Conservation (phyloP, 2,888 invertebrate species). For the Panorpa germanica region DNA sequence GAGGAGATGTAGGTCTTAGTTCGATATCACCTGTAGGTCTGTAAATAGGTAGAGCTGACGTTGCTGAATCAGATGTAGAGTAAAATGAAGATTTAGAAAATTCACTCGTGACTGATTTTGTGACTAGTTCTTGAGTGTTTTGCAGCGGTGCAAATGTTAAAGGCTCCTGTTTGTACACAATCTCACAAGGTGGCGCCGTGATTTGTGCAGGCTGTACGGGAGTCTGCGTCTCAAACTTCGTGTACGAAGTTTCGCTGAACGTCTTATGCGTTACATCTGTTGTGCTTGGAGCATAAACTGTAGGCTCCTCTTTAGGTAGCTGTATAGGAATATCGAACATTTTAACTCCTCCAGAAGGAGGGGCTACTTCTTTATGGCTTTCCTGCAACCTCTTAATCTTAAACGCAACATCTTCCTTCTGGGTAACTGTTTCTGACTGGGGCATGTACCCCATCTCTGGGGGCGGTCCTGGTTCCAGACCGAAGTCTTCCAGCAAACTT, state of each 20-base stretch:
- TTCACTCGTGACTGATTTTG: constrained; percentile 8
- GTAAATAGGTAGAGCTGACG: constrained; percentile 19
- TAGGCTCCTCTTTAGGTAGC: constrained; percentile 10
- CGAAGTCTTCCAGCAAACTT: no score
- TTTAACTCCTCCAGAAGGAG: constrained; percentile 36
- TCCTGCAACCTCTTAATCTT: constrained; percentile 39
- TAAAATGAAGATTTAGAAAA: constrained; percentile 13
- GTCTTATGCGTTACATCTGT: constrained; percentile 8
- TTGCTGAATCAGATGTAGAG: constrained; percentile 20
- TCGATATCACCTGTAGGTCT: constrained; percentile 20
- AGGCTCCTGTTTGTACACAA: constrained; percentile 11
- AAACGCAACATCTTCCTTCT: constrained; percentile 31
- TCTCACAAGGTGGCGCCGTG: constrained; percentile 17
- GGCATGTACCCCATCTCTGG: constrained; percentile 47
- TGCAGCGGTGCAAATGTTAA: constrained; percentile 4
- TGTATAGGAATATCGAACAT: constrained; percentile 22
- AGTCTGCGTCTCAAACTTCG: no score
- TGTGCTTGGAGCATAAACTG: constrained; percentile 11
- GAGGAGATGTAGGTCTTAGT: constrained; percentile 26
- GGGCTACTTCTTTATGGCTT: constrained; percentile 29
- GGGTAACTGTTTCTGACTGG: constrained; percentile 22
- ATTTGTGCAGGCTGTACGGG: constrained; percentile 14
- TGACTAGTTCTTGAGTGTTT: no score
- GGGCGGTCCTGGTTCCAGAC: constrained; percentile 45
- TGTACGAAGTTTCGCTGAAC: no score